Evolutionary conservation across 2,888 invertebrate genomes (phyloP).

Genomic region (Heliconius hortense): DNA sequence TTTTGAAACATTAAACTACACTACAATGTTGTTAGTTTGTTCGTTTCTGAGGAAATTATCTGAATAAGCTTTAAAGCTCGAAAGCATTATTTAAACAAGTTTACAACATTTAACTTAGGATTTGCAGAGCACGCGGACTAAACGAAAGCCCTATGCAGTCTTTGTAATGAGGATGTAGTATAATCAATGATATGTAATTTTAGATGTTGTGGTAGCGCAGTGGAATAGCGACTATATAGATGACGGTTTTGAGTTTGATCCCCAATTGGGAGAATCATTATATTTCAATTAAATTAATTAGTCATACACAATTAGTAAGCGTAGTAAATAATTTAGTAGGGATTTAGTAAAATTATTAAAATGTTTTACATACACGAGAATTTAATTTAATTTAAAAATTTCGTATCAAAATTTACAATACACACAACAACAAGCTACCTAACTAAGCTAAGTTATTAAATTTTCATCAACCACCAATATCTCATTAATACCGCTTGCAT

Average conservation of each 20-base stretch:
- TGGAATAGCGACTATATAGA: neutral
- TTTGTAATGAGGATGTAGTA: neutral
- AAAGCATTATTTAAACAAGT: slow-evolving; percentile 32
- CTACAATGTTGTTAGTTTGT: slow-evolving; percentile 21
- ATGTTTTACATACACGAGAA: neutral
- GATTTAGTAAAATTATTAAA: neutral
- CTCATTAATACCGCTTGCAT: slow-evolving; percentile 20
- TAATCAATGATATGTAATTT: neutral
- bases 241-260: neutral
- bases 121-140: slow-evolving; percentile 26
- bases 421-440: slow-evolving; percentile 14
- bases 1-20: neutral
- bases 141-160: slow-evolving; percentile 5
- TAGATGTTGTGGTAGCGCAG: neutral
- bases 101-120: slow-evolving; percentile 26
- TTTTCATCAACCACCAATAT: slow-evolving; percentile 34
- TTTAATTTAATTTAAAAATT: slow-evolving; percentile 1
- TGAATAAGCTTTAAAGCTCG: slow-evolving; percentile 22
- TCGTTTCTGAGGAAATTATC: slow-evolving; percentile 26
- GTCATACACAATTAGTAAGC: too few species aligned
- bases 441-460: slow-evolving; percentile 31
- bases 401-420: neutral
- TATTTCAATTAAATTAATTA: neutral
- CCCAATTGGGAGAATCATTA: neutral
- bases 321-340: neutral